These are phyloP conservation scores for Aporrectodea caliginosa DNA, from an alignment of 1,140 invertebrate genomes.

Conservation along the genomic window DNA sequence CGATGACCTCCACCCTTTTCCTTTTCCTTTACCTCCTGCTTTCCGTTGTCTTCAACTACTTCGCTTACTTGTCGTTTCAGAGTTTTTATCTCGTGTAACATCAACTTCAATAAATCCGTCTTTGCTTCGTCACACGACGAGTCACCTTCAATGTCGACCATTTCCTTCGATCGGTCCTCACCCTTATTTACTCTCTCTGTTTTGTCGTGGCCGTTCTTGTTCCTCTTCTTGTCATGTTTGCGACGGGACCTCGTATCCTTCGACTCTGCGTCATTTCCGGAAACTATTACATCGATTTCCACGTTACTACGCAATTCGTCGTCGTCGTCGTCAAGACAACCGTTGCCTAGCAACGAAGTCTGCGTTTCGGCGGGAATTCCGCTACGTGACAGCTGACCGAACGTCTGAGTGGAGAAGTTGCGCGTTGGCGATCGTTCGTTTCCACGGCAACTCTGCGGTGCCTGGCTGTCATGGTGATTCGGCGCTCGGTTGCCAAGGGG, in stretches of 20 bases:
- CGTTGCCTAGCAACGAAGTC: neutral
- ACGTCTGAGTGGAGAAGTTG: no score
- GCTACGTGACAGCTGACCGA: no score
- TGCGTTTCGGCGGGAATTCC: neutral
- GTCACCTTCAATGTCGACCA: neutral
- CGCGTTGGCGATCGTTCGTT: neutral
- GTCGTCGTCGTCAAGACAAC: neutral
- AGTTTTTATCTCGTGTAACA: neutral
- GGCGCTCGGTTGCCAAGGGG: no score
- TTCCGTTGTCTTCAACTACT: no score
- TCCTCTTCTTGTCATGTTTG: neutral
- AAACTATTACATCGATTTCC: neutral
- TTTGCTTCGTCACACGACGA: neutral
- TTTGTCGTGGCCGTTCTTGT: neutral
- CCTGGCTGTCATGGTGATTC: neutral
- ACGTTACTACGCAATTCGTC: neutral
- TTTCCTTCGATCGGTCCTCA: neutral
- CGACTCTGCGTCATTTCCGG: neutral
- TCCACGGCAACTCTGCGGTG: neutral
- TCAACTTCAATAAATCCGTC: neutral
- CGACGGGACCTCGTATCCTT: neutral
- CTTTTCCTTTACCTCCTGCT: no score
- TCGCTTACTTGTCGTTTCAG: no score
- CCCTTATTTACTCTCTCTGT: neutral
- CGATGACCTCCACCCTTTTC: no score